These are phyloP conservation scores for Nicator chloris DNA, from an alignment of 2,113 vertebrate genomes.

Conservation along the genomic window DNA sequence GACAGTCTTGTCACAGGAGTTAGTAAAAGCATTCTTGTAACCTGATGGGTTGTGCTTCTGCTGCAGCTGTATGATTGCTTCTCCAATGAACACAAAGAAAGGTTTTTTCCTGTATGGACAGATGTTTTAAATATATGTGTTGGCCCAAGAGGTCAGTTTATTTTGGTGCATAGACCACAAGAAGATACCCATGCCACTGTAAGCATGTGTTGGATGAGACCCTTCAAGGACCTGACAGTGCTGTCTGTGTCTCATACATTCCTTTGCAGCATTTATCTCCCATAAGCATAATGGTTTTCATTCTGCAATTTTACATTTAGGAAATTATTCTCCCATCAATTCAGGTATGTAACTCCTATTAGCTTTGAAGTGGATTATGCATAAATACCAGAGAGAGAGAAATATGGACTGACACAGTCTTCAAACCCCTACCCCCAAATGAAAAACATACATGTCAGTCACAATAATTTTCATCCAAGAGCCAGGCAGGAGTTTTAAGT, in stretches of 20 bases:
- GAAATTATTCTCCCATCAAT: background rate
- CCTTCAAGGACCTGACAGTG: background rate
- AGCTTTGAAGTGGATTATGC: slow-evolving; percentile 30
- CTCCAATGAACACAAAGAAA: background rate
- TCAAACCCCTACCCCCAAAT: background rate
- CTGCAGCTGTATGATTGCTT: background rate
- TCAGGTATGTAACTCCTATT: background rate
- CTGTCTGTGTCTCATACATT: background rate
- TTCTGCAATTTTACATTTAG: slow-evolving; percentile 40
- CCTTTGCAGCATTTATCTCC: background rate
- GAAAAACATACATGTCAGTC: slow-evolving; percentile 40
- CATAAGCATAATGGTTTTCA: slow-evolving; percentile 11
- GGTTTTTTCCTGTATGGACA: background rate
- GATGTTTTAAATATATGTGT: background rate
- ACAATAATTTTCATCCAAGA: background rate
- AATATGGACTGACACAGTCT: background rate
- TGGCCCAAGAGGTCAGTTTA: background rate
- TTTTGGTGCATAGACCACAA: slow-evolving; percentile 11
- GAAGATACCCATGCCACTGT: background rate
- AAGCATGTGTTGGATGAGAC: background rate
- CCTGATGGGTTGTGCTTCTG: background rate
- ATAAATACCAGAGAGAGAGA: slow-evolving; percentile 4
- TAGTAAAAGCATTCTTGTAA: background rate
- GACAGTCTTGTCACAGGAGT: background rate
- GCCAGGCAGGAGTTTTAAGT: slow-evolving; percentile 13